These are phyloP conservation scores for Dendroctonus valens DNA, from an alignment of 1,140 invertebrate species.

Conservation along the genomic window DNA sequence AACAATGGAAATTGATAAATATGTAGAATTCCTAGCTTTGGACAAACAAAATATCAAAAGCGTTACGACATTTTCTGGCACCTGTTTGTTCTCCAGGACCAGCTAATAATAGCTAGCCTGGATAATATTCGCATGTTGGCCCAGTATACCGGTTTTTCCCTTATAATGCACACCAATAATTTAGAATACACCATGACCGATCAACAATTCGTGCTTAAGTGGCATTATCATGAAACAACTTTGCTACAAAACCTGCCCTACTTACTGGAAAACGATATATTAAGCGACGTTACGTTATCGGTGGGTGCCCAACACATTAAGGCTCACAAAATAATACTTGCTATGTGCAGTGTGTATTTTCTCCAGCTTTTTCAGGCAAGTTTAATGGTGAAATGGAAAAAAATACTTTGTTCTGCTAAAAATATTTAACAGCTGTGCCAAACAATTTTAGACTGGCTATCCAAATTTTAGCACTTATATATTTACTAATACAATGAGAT, in stretches of 20 bases:
- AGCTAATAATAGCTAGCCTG: conserved; percentile 47
- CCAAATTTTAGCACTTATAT: no score
- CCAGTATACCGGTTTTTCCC: conserved; percentile 41
- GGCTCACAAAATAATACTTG: conserved; percentile 85
- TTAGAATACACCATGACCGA: conserved; percentile 49
- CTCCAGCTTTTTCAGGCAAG: conserved; percentile 80
- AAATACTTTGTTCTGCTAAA: no score
- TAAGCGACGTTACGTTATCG: conserved; percentile 88
- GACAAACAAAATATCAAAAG: conserved; percentile 13
- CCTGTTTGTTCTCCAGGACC: conserved; percentile 48
- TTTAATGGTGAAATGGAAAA: not conserved
- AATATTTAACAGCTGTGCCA: no score
- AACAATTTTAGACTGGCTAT: no score
- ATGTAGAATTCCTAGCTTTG: not conserved
- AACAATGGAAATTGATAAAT: no score
- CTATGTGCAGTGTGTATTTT: conserved; percentile 90
- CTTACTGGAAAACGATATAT: conserved; percentile 76
- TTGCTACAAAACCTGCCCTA: conserved; percentile 79
- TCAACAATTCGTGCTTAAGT: conserved; percentile 71
- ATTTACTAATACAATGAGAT: no score
- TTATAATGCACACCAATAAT: conserved; percentile 39
- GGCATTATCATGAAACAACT: conserved; percentile 79
- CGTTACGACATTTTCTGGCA: conserved; percentile 46
- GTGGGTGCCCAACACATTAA: conserved; percentile 73
- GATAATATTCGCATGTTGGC: conserved; percentile 45